A percentile compares a stretch with the other conserved stretches of the same genome.
phyloP scores from a whole-genome alignment of 2,113 vertebrate genomes.

The Corythaixoides concolor region DNA sequence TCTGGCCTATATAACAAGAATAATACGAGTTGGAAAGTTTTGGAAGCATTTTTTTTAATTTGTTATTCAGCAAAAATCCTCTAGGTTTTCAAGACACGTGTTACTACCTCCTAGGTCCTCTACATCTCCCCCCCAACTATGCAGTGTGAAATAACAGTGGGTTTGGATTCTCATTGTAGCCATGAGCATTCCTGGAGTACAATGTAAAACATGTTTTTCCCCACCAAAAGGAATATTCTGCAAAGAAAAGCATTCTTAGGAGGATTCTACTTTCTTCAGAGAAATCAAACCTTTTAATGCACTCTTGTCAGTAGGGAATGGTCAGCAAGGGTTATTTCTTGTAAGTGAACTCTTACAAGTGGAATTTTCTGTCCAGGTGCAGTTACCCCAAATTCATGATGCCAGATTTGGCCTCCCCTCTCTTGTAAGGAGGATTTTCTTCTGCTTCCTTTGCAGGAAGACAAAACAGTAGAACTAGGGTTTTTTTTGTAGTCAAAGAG shows the following conservation, averaged over 20 bases:
- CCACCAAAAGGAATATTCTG: neutral
- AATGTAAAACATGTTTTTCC: neutral
- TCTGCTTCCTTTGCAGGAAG: neutral
- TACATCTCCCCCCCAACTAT: accelerated
- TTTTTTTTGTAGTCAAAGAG: neutral
- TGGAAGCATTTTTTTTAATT: neutral
- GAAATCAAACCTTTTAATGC: neutral
- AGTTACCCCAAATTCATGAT: neutral
- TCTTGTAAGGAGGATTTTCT: neutral
- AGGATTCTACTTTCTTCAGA: neutral
- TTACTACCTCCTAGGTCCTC: neutral
- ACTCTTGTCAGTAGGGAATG: neutral
- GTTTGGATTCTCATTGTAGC: neutral
- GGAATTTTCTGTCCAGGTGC: neutral
- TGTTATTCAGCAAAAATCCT: neutral
- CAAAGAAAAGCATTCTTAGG: neutral
- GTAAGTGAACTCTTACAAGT: neutral
- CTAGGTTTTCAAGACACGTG: neutral
- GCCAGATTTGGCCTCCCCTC: neutral
- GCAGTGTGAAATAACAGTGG: neutral
- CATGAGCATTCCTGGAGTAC: neutral
- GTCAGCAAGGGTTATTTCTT: neutral
- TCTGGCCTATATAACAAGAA: neutral
- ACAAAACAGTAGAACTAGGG: neutral
- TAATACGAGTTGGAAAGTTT: neutral